Conservation (phyloP, 2,797 vertebrate species). For the Macroramphosus scolopax region DNA sequence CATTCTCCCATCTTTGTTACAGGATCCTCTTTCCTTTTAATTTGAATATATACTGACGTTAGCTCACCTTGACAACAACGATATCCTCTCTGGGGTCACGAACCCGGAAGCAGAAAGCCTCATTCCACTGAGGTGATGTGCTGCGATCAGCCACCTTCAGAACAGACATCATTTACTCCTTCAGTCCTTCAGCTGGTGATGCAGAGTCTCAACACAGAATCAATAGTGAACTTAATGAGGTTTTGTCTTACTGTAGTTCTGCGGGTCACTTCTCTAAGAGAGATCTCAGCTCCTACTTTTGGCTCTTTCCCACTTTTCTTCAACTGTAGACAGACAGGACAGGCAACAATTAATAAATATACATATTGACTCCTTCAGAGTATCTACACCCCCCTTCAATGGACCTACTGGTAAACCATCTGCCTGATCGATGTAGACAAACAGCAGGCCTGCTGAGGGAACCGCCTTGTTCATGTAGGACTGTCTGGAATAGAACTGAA, state of each 20-base stretch:
- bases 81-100: constrained; percentile 80
- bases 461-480: constrained; percentile 82
- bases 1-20: background rate
- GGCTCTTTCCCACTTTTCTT: constrained; percentile 88
- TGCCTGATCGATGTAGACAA: constrained; percentile 84
- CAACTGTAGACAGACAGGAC: constrained; percentile 67
- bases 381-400: constrained; percentile 2
- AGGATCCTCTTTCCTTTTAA: background rate
- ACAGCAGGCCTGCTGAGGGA: constrained; percentile 82
- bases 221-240: background rate
- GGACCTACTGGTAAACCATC: constrained; percentile 83
- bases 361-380: background rate
- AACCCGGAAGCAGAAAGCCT: constrained; percentile 85
- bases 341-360: too few species aligned
- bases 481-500: constrained; percentile 81
- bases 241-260: constrained; percentile 84
- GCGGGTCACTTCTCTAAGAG: constrained; percentile 70
- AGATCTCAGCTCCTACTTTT: constrained; percentile 80
- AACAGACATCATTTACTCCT: too few species aligned
- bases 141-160: constrained; percentile 81
- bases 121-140: constrained; percentile 85
- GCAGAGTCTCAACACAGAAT: background rate
- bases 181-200: background rate
- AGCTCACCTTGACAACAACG: constrained; percentile 83
- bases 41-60: background rate